A percentile compares a stretch with the other conserved stretches of the same genome.
These are phyloP conservation scores for Dryadula phaetusa DNA, from an alignment of 2,888 invertebrate species.

Conservation along the genomic window DNA sequence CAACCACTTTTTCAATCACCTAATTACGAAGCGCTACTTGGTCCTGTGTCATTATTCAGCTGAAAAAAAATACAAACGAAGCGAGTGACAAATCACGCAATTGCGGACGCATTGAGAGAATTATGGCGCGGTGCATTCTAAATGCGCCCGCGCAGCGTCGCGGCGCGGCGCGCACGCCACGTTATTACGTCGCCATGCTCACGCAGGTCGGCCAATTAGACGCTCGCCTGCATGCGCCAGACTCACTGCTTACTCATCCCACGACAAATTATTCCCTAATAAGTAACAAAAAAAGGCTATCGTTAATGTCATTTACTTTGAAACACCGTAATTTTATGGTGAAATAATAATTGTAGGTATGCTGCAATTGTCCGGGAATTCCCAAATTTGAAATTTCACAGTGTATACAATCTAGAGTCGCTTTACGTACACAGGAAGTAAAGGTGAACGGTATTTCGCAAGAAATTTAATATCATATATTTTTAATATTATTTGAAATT, in stretches of 20 bases:
- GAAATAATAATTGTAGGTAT: neutral
- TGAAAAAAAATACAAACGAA: conserved; percentile 63
- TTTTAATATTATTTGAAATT: no score
- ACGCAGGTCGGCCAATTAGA: conserved; percentile 68
- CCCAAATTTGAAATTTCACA: no score
- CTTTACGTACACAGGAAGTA: no score
- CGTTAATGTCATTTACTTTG: neutral
- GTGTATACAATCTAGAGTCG: no score
- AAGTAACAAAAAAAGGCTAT: conserved; percentile 1
- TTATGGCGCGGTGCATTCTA: conserved; percentile 80
- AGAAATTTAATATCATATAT: no score
- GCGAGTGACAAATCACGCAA: conserved; percentile 83
- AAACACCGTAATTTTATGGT: neutral
- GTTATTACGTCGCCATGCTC: conserved; percentile 58
- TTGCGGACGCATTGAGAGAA: conserved; percentile 80
- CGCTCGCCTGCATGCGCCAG: conserved; percentile 17
- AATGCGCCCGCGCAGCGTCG: conserved; percentile 65
- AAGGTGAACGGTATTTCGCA: no score
- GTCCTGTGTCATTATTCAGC: conserved; percentile 75
- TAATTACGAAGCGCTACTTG: conserved; percentile 73
- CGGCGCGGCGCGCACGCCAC: conserved; percentile 50
- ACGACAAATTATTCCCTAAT: neutral
- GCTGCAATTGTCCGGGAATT: conserved; percentile 7
- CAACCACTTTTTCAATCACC: conserved; percentile 75
- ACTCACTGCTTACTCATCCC: conserved; percentile 14